Evolutionary conservation across 2,797 vertebrate genomes (phyloP).

Genomic region (Borostomias antarcticus): DNA sequence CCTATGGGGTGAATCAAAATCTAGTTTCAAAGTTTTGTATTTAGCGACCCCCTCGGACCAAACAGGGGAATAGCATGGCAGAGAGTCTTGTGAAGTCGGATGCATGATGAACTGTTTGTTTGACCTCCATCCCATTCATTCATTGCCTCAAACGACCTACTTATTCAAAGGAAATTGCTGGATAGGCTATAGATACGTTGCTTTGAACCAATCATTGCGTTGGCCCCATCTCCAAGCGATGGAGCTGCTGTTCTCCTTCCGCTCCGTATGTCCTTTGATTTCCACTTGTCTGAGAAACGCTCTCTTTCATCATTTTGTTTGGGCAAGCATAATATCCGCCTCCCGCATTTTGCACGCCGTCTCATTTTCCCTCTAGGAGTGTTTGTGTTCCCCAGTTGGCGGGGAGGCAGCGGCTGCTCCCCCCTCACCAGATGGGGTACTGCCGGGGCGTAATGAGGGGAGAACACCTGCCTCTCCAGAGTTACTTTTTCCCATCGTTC

Average conservation of each 20-base stretch:
- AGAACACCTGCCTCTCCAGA: slow-evolving; percentile 72
- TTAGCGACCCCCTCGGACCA: slow-evolving; percentile 68
- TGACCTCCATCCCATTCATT: not conserved
- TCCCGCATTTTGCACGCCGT: slow-evolving; percentile 36
- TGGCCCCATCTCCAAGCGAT: not conserved
- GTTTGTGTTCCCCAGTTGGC: slow-evolving; percentile 69
- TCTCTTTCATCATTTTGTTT: slow-evolving; percentile 30
- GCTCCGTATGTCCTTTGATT: slow-evolving; percentile 16
- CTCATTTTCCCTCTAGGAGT: slow-evolving; percentile 48
- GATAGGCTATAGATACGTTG: too few species aligned
- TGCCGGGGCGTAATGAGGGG: slow-evolving; percentile 73
- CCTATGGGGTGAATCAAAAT: not conserved
- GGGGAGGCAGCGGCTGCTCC: slow-evolving; percentile 59
- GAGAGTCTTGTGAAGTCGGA: slow-evolving; percentile 2
- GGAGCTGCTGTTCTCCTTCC: slow-evolving; percentile 19
- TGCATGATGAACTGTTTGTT: not conserved
- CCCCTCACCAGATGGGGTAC: slow-evolving; percentile 70
- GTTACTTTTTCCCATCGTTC: slow-evolving; percentile 51
- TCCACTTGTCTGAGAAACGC: slow-evolving; percentile 31
- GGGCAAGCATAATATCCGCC: slow-evolving; percentile 34
- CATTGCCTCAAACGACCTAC: too few species aligned
- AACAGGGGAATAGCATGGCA: slow-evolving; percentile 33
- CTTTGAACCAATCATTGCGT: not conserved
- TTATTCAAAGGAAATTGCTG: too few species aligned
- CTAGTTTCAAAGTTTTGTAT: slow-evolving; percentile 56